Evolutionary conservation across 1,140 invertebrate species (phyloP).

Genomic region (Steinernema khuongi): DNA sequence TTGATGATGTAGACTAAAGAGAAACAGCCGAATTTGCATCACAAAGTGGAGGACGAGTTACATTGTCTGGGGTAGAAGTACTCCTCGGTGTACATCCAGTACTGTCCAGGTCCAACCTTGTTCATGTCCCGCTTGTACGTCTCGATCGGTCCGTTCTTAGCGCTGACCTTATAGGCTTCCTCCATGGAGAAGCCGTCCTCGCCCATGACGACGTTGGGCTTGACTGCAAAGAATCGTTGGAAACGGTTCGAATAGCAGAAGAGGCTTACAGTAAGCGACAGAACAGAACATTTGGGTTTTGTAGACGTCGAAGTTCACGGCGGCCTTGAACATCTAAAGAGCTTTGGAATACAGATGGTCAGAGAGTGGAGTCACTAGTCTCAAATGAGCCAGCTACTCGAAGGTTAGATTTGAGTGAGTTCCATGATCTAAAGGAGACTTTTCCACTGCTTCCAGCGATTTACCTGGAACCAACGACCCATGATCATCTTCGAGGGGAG

Average conservation of each 20-base stretch:
- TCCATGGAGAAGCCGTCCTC: slow-evolving; percentile 58
- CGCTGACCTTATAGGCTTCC: slow-evolving; percentile 53
- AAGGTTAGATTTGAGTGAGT: not conserved
- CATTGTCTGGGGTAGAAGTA: slow-evolving; percentile 59
- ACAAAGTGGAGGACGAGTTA: slow-evolving; percentile 17
- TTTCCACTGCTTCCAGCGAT: not conserved
- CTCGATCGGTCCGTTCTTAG: slow-evolving; percentile 57
- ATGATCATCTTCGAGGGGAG: slow-evolving; percentile 54
- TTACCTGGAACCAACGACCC: slow-evolving; percentile 56
- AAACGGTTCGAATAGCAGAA: not conserved
- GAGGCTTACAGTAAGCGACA: slow-evolving; percentile 54
- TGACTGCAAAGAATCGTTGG: slow-evolving; percentile 44
- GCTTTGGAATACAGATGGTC: not conserved
- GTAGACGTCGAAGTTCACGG: slow-evolving; percentile 57
- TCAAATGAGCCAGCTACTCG: too few relatives aligned
- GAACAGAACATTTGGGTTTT: slow-evolving; percentile 58
- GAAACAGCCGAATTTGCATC: not conserved
- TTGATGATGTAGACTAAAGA: slow-evolving; percentile 58
- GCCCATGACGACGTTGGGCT: slow-evolving; percentile 55
- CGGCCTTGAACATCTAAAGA: slow-evolving; percentile 55
- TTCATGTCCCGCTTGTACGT: slow-evolving; percentile 58
- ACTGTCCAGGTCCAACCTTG: slow-evolving; percentile 57
- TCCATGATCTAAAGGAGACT: not conserved
- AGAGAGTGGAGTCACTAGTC: not conserved
- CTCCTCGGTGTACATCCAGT: slow-evolving; percentile 59